Percentiles rank a stretch among this genome's conserved stretches.
These are phyloP conservation scores for Drosophila algonquin DNA, from an alignment of 2,888 invertebrate genomes.

Conservation along the genomic window DNA sequence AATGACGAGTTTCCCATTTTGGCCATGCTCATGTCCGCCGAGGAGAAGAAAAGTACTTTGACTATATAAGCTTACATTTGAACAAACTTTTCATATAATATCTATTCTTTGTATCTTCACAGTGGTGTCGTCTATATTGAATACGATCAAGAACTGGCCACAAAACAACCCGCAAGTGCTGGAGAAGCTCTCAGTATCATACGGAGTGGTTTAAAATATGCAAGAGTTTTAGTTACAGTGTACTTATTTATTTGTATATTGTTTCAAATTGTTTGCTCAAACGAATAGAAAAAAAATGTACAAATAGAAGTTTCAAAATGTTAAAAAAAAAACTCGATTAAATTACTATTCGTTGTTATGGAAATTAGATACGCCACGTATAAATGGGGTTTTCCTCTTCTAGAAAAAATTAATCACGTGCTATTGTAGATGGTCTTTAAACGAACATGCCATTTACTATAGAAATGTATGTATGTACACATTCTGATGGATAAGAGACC, in stretches of 20 bases:
- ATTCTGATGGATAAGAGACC: conserved; percentile 16
- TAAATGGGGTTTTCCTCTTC: conserved; percentile 7
- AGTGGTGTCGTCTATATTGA: conserved; percentile 71
- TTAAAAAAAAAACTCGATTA: conserved; percentile 10
- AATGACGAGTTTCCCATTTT: conserved; percentile 80
- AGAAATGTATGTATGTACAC: no score
- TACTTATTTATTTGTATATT: conserved; percentile 31
- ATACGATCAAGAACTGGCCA: conserved; percentile 62
- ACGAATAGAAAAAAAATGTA: conserved; percentile 21
- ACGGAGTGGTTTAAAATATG: conserved; percentile 45
- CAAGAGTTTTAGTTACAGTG: conserved; percentile 34
- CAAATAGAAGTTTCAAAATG: conserved; percentile 15
- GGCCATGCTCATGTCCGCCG: conserved; percentile 78
- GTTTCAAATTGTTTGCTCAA: conserved; percentile 54
- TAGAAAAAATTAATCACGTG: conserved; percentile 15
- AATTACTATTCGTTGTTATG: background rate
- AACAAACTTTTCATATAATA: background rate
- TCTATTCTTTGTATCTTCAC: conserved; percentile 19
- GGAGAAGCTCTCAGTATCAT: conserved; percentile 61
- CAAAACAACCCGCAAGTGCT: conserved; percentile 47
- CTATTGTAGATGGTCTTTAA: conserved; percentile 15
- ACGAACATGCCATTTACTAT: background rate
- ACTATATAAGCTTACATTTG: background rate
- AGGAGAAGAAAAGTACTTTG: conserved; percentile 78
- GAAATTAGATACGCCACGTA: conserved; percentile 30